A percentile compares a stretch with the other conserved stretches of the same genome.
phyloP scores from a whole-genome alignment of 2,113 vertebrate genomes.

The Phrynosoma blainvillii region DNA sequence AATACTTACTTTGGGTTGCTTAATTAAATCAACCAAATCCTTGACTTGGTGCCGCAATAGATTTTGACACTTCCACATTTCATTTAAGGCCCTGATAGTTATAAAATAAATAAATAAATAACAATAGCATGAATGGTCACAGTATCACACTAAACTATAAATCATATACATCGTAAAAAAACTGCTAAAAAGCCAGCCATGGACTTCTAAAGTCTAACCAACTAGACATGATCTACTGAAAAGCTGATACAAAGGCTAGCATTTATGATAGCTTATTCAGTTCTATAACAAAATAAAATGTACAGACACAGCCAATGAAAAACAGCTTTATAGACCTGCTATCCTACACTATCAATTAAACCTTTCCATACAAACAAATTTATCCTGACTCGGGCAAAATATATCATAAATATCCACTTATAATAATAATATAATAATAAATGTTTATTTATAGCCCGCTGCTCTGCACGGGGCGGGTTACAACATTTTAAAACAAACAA shows the following conservation, averaged over 20 bases:
- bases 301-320: background rate
- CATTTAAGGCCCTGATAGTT: slow-evolving; percentile 90
- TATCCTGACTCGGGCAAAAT: background rate
- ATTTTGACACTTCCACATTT: slow-evolving; percentile 99
- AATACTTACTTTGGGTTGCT: slow-evolving; percentile 92
- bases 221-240: background rate
- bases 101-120: background rate
- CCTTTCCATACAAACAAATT: background rate
- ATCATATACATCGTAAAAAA: background rate
- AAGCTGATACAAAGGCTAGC: background rate
- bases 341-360: background rate
- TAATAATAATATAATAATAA: too few species aligned
- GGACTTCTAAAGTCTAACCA: background rate
- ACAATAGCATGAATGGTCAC: background rate
- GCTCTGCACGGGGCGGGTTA: too few species aligned
- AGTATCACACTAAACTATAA: background rate
- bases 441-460: too few species aligned
- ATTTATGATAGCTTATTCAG: background rate
- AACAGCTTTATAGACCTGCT: background rate
- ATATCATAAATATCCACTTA: background rate
- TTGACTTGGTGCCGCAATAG: slow-evolving; percentile 93
- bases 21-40: slow-evolving; percentile 95
- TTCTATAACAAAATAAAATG: background rate
- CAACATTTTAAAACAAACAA: too few species aligned
- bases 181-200: background rate